phyloP scores from a whole-genome alignment of 2,797 vertebrate genomes.

The Melanotaenia trifasciata region DNA sequence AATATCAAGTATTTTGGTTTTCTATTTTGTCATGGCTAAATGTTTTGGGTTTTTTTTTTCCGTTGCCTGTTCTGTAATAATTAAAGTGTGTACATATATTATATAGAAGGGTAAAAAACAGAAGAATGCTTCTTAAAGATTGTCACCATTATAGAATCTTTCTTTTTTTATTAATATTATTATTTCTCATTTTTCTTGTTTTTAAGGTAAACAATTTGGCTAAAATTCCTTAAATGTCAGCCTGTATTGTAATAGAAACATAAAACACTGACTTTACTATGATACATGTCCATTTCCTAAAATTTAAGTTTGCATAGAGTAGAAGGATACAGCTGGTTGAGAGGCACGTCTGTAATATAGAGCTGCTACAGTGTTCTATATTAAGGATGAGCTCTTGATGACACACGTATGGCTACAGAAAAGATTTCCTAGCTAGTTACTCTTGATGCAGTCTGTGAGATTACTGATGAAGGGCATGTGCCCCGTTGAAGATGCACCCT shows the following conservation, averaged over 20 bases:
- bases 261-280: conserved; percentile 67
- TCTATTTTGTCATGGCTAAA: conserved; percentile 63
- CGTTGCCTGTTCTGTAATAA: conserved; percentile 64
- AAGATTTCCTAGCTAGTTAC: conserved; percentile 27
- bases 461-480: conserved; percentile 37
- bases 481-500: conserved; percentile 25
- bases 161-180: conserved; percentile 24
- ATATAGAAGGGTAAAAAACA: conserved; percentile 65
- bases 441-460: conserved; percentile 23
- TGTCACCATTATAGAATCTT: conserved; percentile 61
- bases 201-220: conserved; percentile 47
- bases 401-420: conserved; percentile 14
- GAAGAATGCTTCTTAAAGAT: conserved; percentile 66
- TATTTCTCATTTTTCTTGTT: conserved; percentile 20
- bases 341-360: conserved; percentile 50
- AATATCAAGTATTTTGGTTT: conserved; percentile 67
- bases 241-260: conserved; percentile 69
- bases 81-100: conserved; percentile 71
- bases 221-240: conserved; percentile 63
- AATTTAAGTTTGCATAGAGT: conserved; percentile 54
- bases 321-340: conserved; percentile 31
- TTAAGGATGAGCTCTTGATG: conserved; percentile 34
- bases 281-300: conserved; percentile 53
- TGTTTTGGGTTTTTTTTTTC: conserved; percentile 60
- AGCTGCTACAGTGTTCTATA: conserved; percentile 39